Evolutionary conservation across 2,797 vertebrate genomes (phyloP).

Genomic region (Peromyscus aztecus): DNA sequence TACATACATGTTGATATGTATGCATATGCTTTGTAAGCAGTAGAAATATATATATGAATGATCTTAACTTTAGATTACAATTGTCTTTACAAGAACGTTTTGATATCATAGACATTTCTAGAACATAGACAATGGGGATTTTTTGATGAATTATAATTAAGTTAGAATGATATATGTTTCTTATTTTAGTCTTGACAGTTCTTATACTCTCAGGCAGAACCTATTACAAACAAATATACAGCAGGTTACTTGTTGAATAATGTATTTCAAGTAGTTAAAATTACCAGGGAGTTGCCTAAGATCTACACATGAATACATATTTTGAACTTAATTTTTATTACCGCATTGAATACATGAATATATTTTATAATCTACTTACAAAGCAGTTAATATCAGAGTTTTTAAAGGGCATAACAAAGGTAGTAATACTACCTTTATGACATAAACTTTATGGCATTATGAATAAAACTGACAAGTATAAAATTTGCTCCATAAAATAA

Average conservation of each 20-base stretch:
- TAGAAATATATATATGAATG: conserved; percentile 47
- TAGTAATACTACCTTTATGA: conserved; percentile 85
- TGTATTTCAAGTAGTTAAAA: conserved; percentile 88
- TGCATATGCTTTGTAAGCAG: background rate
- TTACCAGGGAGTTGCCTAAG: conserved; percentile 86
- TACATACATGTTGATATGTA: conserved; percentile 48
- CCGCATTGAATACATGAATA: conserved; percentile 81
- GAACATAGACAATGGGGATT: background rate
- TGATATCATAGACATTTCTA: background rate
- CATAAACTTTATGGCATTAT: conserved; percentile 87
- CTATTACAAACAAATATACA: conserved; percentile 86
- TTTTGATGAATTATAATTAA: conserved; percentile 86
- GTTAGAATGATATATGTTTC: conserved; percentile 87
- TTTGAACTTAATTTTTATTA: conserved; percentile 86
- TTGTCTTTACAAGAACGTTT: conserved; percentile 65
- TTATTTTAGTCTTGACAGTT: conserved; percentile 88
- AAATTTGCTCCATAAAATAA: conserved; percentile 88
- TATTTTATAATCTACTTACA: conserved; percentile 84
- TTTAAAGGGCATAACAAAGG: conserved; percentile 84
- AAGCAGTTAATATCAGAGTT: conserved; percentile 84
- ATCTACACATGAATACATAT: conserved; percentile 86
- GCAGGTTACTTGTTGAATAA: conserved; percentile 89
- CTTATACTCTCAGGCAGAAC: conserved; percentile 85
- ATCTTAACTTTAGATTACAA: conserved; percentile 22
- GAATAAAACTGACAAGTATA: conserved; percentile 88